Evolutionary conservation across 2,888 invertebrate species (phyloP), one percentile per base, ranked within the genome.

Genomic region (Caprella mutica): DNA sequence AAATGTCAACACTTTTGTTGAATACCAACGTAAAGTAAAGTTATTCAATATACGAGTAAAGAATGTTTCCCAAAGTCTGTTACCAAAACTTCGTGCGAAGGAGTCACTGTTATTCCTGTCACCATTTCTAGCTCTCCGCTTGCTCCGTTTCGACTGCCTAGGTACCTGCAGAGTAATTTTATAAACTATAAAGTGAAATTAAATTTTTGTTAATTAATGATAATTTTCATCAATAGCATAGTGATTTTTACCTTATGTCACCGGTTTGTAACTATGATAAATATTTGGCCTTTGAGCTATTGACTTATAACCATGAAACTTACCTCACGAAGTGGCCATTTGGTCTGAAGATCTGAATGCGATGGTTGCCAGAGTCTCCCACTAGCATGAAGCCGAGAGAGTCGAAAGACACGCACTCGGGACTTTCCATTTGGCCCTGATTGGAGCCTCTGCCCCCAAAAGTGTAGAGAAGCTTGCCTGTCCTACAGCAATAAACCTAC

Each of bases 281-380:
- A n/a, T n/a, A n/a, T n/a, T n/a, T n/a, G n/a, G 33, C 8, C 9
- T 33, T 8, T 33, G 33, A 14, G 14, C 8, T 33, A 14, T 33
- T 33, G 33, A 9, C 33, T 33, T 33, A 33, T 33, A 33, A 33
- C 33, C 24, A 21, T 30, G 30, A 27, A n/a, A 80, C 78, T 65
- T 35, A 63, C 63, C 81, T 76, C 4, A 84, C 78, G 56, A 83
- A 77, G 55, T 79, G 77, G 4, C 86, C 86, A 57, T 81, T 80
- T 0, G 80, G 80, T 58, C 81, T 79, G 69, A 86, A 86, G 8
- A 87, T 78, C 71, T 86, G 86, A 0, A 86, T 76, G 5, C 86
- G 75, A 38, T 81, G 81, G 69, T 86, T 86, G 0, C 85, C 86
- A 1, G 83, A 82, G 70, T 87, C 86, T 0, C 85, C 86, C 0